phyloP scores from a whole-genome alignment of 2,113 vertebrate genomes.

The Gobio gobio region DNA sequence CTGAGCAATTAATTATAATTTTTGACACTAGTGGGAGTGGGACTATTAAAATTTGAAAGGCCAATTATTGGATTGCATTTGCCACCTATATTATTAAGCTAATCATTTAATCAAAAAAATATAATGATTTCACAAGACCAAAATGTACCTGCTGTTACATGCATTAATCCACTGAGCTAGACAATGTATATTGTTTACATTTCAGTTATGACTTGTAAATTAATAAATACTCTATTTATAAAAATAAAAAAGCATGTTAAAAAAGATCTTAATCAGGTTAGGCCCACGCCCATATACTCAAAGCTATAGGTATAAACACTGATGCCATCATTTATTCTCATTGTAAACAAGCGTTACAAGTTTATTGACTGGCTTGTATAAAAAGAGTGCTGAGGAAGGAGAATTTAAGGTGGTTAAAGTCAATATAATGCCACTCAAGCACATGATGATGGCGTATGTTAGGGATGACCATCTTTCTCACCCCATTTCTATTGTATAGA shows the following conservation, averaged over 20 bases:
- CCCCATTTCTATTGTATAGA: constrained; percentile 7
- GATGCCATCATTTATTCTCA: neutral
- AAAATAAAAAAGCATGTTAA: neutral
- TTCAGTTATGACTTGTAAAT: neutral
- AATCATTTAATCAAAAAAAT: neutral
- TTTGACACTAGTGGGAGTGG: too few species aligned
- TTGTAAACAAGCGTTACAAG: neutral
- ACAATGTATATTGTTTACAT: neutral
- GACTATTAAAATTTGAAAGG: neutral
- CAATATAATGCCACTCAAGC: constrained; percentile 32
- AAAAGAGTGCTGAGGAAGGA: constrained; percentile 6
- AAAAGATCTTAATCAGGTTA: neutral
- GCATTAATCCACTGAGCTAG: neutral
- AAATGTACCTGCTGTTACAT: neutral
- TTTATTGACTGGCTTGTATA: neutral
- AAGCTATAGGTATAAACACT: neutral
- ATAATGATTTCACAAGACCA: neutral
- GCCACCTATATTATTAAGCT: neutral
- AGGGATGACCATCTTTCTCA: constrained; percentile 20
- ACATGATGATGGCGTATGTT: neutral
- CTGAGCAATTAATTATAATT: too few species aligned
- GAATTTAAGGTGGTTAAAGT: constrained; percentile 16
- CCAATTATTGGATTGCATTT: neutral
- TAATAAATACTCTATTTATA: neutral
- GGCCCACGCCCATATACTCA: neutral